Conservation (phyloP, 1,140 invertebrate species). For the Batillaria attramentaria region DNA sequence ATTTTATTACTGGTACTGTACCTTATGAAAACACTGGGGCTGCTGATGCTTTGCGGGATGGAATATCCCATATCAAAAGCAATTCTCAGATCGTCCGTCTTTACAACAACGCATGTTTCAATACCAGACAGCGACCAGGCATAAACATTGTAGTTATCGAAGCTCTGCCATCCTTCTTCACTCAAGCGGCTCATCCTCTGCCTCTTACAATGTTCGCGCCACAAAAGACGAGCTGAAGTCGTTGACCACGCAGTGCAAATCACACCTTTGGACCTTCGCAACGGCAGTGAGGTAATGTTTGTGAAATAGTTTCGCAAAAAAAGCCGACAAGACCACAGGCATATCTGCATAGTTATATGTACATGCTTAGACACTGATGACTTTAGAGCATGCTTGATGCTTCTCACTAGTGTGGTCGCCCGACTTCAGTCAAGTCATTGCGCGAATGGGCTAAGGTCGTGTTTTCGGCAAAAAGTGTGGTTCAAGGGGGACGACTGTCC, state of each 20-base stretch:
- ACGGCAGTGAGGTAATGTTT: not conserved
- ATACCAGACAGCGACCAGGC: slow-evolving; percentile 59
- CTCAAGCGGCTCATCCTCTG: not conserved
- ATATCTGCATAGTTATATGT: slow-evolving; percentile 14
- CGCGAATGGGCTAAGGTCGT: no score
- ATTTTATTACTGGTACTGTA: slow-evolving; percentile 35
- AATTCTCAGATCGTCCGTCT: slow-evolving; percentile 42
- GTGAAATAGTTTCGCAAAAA: not conserved
- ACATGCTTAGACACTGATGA: not conserved
- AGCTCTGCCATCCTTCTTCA: slow-evolving; percentile 38
- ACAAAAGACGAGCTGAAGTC: no score
- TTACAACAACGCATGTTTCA: slow-evolving; percentile 58
- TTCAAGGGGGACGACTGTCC: no score
- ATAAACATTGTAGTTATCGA: slow-evolving; percentile 51
- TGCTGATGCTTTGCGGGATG: slow-evolving; percentile 47
- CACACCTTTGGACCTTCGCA: not conserved
- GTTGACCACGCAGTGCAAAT: not conserved
- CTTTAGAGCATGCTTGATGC: not conserved
- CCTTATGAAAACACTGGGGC: slow-evolving; percentile 60
- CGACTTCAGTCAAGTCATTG: no score
- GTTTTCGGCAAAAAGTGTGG: no score
- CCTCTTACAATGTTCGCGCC: not conserved
- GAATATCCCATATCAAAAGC: slow-evolving; percentile 61
- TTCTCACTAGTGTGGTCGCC: no score
- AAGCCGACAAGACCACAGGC: not conserved